phyloP scores from a whole-genome alignment of 2,888 invertebrate genomes.

The Erannis defoliaria region DNA sequence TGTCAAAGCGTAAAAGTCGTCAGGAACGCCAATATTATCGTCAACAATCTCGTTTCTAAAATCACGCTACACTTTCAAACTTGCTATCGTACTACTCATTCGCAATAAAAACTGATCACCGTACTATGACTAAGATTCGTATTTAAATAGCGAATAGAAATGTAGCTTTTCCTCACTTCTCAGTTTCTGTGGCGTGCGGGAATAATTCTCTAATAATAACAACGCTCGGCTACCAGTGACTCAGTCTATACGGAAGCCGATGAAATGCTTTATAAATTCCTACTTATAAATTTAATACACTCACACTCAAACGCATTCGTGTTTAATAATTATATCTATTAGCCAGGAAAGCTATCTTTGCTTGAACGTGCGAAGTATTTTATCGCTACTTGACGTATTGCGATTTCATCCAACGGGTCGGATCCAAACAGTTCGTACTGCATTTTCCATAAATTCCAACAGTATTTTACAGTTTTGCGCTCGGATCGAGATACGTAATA shows the following conservation, averaged over 20 bases:
- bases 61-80: not conserved
- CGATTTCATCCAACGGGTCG: not conserved
- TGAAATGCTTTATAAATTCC: constrained; percentile 74
- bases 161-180: constrained; percentile 24
- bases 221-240: constrained; percentile 46
- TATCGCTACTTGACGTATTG: constrained; percentile 33
- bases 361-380: constrained; percentile 38
- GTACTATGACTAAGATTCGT: constrained; percentile 22
- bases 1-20: constrained; percentile 4
- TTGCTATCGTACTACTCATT: constrained; percentile 7
- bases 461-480: not conserved
- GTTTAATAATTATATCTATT: constrained; percentile 41
- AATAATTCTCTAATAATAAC: constrained; percentile 75
- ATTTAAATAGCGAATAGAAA: constrained; percentile 21
- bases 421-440: not conserved
- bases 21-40: constrained; percentile 2
- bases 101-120: constrained; percentile 14
- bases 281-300: constrained; percentile 66
- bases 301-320: constrained; percentile 41
- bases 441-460: not conserved
- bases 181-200: constrained; percentile 49
- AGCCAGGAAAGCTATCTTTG: constrained; percentile 37
- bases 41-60: constrained; percentile 12
- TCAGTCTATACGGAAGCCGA: constrained; percentile 74
- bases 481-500: not conserved